Evolutionary conservation across 1,140 invertebrate species (phyloP), one percentile per base, ranked within the genome.

Genomic region (Tetramorium simillimum): DNA sequence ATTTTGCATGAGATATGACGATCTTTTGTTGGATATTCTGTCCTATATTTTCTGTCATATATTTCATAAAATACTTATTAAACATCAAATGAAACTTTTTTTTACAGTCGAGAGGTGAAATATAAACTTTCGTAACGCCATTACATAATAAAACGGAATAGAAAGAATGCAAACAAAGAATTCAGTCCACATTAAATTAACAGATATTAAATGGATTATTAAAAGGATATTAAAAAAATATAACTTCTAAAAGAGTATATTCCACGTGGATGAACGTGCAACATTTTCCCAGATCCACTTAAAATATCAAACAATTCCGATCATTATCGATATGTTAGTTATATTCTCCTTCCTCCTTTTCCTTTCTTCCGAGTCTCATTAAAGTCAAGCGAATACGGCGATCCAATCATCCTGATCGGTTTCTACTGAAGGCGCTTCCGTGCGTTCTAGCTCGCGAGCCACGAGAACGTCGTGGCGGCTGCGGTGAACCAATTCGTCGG

Each of bases 341-440:
- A 46, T 28, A 60, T n/a, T 16, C 9, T 18, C 6, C 40, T 33
- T 51, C n/a, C n/a, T 43, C 7, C 14, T 73, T 60, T 46, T 9
- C 51, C 51, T 18, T n/a, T n/a, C 18, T 16, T n/a, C 6, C 43
- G 40, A 60, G 3, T 49, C 69, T 84, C 80, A 40, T 84, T 84
- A 75, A 84, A 84, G 37, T 84, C 69, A 40, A 2, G 21, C 33
- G 14, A 24, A 40, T 37, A 46, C 24, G 10, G 18, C 24, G 69
- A 58, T 58, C 53, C 80, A 82, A 75, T 73, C 69, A 84, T 75
- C n/a, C 24, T 24, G 80, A 73, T 73, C 80, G 69, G 40, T 60
- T 53, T 40, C 49, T n/a, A 82, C 6, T 4, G 53, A 33, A 69
- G 49, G 1, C 37, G 37, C 67, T 73, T 46, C 37, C 21, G 16